These are phyloP conservation scores for Brenthis ino DNA, from an alignment of 2,888 invertebrate genomes.

Conservation along the genomic window DNA sequence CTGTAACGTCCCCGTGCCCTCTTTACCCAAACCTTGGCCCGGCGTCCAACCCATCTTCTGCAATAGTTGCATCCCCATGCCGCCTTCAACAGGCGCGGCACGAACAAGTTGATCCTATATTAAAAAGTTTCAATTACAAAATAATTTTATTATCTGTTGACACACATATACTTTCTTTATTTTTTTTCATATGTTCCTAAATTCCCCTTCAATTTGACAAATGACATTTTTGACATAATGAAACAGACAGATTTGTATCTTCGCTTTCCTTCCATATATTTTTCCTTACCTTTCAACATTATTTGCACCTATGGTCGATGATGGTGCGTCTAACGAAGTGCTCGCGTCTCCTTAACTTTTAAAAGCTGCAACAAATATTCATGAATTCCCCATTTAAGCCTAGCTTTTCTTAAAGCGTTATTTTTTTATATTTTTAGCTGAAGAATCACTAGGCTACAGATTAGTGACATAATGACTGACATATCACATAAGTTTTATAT, in stretches of 20 bases:
- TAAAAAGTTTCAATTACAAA: conserved; percentile 30
- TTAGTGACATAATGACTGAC: conserved; percentile 12
- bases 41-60: conserved; percentile 99
- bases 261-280: conserved; percentile 39
- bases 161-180: conserved; percentile 1
- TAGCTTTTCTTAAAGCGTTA: conserved; percentile 59
- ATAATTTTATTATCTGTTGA: background rate
- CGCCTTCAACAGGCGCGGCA: conserved; percentile 95
- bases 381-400: conserved; percentile 74
- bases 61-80: conserved; percentile 97
- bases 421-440: conserved; percentile 38
- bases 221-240: conserved; percentile 19
- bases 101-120: conserved; percentile 93
- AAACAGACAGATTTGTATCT: conserved; percentile 20
- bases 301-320: conserved; percentile 64
- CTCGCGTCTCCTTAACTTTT: conserved; percentile 71
- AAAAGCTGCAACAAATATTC: conserved; percentile 82
- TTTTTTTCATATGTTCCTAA: conserved; percentile 17
- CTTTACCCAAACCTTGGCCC: conserved; percentile 97
- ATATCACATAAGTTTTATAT: conserved; percentile 23
- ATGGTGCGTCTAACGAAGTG: conserved; percentile 57
- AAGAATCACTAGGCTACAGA: conserved; percentile 55
- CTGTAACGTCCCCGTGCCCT: conserved; percentile 94
- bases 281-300: conserved; percentile 70
- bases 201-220: conserved; percentile 15